phyloP scores from a whole-genome alignment of 2,113 vertebrate genomes.

The Rhabdornis inornatus region DNA sequence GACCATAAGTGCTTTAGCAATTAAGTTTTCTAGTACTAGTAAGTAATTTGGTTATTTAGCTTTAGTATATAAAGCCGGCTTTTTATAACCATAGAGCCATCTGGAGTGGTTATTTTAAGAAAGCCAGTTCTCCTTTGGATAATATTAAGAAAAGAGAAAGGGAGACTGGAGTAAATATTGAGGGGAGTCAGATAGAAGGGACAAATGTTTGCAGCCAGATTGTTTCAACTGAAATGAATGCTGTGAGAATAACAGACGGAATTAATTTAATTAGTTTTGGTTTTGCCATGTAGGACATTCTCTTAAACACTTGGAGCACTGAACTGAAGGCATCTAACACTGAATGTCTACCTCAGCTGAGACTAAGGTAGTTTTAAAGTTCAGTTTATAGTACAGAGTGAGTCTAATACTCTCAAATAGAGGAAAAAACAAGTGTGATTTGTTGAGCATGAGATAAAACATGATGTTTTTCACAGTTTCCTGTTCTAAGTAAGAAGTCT shows the following conservation, averaged over 20 bases:
- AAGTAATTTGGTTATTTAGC: background rate
- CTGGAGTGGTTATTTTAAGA: constrained; percentile 6
- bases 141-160: background rate
- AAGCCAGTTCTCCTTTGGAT: background rate
- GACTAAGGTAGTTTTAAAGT: background rate
- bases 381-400: background rate
- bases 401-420: background rate
- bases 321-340: background rate
- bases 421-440: background rate
- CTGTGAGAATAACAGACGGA: background rate
- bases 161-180: background rate
- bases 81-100: background rate
- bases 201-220: background rate
- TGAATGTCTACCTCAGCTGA: background rate
- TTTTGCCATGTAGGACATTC: background rate
- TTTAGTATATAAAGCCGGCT: background rate
- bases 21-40: background rate
- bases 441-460: background rate
- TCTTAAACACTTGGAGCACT: background rate
- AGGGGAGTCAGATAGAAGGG: background rate
- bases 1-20: background rate
- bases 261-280: background rate
- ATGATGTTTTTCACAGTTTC: background rate
- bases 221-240: background rate
- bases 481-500: background rate